phyloP scores from a whole-genome alignment of 2,888 invertebrate species.

The Agonum fuliginosum region DNA sequence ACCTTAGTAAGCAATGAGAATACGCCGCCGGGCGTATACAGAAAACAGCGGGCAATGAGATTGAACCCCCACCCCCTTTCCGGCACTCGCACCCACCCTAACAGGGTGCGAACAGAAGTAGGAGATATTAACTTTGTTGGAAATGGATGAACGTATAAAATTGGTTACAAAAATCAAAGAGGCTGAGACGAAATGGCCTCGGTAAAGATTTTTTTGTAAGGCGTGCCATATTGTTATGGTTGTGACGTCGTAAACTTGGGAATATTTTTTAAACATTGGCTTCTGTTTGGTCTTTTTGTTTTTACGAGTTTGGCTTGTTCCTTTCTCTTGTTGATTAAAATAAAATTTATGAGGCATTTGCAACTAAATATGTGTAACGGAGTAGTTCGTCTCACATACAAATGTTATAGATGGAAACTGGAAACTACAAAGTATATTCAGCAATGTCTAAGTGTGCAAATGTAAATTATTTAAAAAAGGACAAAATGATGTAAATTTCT shows the following conservation, averaged over 20 bases:
- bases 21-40: too few species aligned
- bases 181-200: conserved; percentile 28
- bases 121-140: conserved; percentile 47
- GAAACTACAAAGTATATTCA: too few species aligned
- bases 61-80: not conserved
- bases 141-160: conserved; percentile 48
- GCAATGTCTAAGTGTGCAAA: too few species aligned
- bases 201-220: conserved; percentile 29
- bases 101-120: conserved; percentile 41
- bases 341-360: conserved; percentile 1
- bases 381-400: too few species aligned
- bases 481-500: too few species aligned
- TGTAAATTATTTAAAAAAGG: too few species aligned
- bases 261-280: conserved; percentile 35
- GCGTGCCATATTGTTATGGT: conserved; percentile 36
- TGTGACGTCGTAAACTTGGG: conserved; percentile 36
- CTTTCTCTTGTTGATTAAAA: conserved; percentile 9
- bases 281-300: conserved; percentile 28
- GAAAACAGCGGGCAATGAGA: conserved; percentile 47
- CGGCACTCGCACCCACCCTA: too few species aligned
- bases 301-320: conserved; percentile 3
- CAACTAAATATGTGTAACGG: not conserved
- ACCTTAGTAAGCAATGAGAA: too few species aligned
- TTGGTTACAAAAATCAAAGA: conserved; percentile 49
- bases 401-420: too few species aligned